Percentiles rank a stretch among this genome's conserved stretches.
Evolutionary conservation across 1,140 invertebrate genomes (phyloP).

Genomic region (Akabosia matsudoensis): DNA sequence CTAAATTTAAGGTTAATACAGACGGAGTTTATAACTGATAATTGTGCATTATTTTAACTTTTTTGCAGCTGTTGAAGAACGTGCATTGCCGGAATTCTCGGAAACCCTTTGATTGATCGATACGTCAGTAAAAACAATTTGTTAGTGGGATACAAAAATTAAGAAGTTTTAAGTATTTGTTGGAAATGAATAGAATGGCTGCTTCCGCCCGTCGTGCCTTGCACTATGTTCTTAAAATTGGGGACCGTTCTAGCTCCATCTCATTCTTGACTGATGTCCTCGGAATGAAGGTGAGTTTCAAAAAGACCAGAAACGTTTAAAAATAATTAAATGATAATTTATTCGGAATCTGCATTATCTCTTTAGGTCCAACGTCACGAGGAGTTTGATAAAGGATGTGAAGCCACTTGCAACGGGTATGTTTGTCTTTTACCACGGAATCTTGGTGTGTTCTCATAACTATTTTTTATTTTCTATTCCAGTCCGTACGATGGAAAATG

Average conservation of each 20-base stretch:
- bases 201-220: slow-evolving; percentile 64
- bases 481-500: slow-evolving; percentile 89
- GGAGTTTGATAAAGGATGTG: slow-evolving; percentile 93
- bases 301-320: too few relatives aligned
- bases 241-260: slow-evolving; percentile 74
- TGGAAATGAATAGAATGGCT: neutral
- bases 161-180: neutral
- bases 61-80: too few relatives aligned
- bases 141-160: too few relatives aligned
- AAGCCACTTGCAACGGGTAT: slow-evolving; percentile 95
- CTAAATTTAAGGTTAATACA: too few relatives aligned
- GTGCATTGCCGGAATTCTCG: too few relatives aligned
- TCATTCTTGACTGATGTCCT: slow-evolving; percentile 86
- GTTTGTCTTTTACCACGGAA: neutral
- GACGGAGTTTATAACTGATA: too few relatives aligned
- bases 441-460: neutral
- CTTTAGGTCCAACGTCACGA: slow-evolving; percentile 88
- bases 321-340: slow-evolving; percentile 47
- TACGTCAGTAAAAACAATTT: too few relatives aligned
- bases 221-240: slow-evolving; percentile 94
- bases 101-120: too few relatives aligned
- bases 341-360: slow-evolving; percentile 8
- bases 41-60: too few relatives aligned
- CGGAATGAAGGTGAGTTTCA: slow-evolving; percentile 97
- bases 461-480: neutral